Evolutionary conservation across 1,140 invertebrate species (phyloP).

Genomic region (Aphis gossypii): DNA sequence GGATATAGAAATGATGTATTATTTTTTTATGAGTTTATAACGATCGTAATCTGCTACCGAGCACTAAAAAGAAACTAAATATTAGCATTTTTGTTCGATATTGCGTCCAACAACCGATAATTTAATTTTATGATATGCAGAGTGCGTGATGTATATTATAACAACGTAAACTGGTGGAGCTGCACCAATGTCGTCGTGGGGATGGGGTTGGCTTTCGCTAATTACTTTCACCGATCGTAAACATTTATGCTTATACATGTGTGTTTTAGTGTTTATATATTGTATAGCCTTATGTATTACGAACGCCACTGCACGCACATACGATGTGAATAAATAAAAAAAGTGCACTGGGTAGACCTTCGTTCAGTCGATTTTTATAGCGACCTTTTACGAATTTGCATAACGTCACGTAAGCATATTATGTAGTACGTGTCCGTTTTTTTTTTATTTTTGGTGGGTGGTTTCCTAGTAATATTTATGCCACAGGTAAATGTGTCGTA

Average conservation of each 20-base stretch:
- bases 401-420: background rate
- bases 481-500: background rate
- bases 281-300: background rate
- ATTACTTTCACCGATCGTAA: background rate
- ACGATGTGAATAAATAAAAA: background rate
- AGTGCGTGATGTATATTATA: background rate
- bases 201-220: background rate
- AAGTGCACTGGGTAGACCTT: background rate
- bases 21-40: background rate
- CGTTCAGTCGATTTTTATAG: background rate
- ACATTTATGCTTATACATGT: background rate
- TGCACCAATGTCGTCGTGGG: background rate
- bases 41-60: background rate
- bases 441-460: background rate
- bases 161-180: background rate
- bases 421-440: background rate
- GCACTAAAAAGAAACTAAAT: background rate
- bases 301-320: background rate
- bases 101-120: background rate
- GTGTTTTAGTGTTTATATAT: background rate
- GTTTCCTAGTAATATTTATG: background rate
- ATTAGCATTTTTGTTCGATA: background rate
- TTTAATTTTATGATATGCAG: background rate
- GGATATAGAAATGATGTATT: background rate
- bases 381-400: background rate